These are phyloP conservation scores for Eupithecia abbreviata DNA, from an alignment of 2,888 invertebrate genomes.

Conservation along the genomic window DNA sequence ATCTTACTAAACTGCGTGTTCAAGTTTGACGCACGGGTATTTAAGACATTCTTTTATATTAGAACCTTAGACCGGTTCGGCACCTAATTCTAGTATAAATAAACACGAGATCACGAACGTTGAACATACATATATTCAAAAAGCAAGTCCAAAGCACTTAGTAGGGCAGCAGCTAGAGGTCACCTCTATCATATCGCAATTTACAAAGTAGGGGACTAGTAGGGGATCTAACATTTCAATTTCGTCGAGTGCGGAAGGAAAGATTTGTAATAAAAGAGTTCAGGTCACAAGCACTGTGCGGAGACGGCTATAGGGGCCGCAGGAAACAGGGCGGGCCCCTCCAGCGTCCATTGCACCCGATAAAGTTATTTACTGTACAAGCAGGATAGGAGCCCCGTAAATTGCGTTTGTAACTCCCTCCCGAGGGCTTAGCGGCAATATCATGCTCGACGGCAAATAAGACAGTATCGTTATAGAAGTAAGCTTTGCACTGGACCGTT, in stretches of 20 bases:
- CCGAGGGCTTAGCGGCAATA: slow-evolving; percentile 61
- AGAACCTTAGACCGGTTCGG: neutral
- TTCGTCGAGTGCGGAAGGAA: slow-evolving; percentile 23
- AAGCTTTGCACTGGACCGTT: slow-evolving; percentile 15
- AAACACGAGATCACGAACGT: neutral
- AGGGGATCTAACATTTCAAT: slow-evolving; percentile 13
- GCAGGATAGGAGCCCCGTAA: slow-evolving; percentile 62
- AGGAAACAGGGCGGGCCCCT: slow-evolving; percentile 37
- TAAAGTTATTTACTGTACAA: slow-evolving; percentile 73
- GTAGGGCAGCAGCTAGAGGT: neutral
- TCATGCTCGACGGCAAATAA: slow-evolving; percentile 50
- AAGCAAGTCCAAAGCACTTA: slow-evolving; percentile 1
- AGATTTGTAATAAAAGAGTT: slow-evolving; percentile 26
- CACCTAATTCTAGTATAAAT: neutral
- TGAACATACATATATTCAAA: neutral
- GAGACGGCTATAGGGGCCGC: slow-evolving; percentile 9
- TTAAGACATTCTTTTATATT: slow-evolving; percentile 6
- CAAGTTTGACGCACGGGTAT: neutral
- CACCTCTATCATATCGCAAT: slow-evolving; percentile 4
- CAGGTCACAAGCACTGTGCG: slow-evolving; percentile 18
- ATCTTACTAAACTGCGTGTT: slow-evolving; percentile 13
- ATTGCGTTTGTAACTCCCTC: slow-evolving; percentile 73
- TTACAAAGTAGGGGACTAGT: slow-evolving; percentile 11
- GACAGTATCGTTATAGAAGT: slow-evolving; percentile 19
- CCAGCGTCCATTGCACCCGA: slow-evolving; percentile 59